Evolutionary conservation across 1,140 invertebrate species (phyloP).

Genomic region (Zaprionus vittiger): DNA sequence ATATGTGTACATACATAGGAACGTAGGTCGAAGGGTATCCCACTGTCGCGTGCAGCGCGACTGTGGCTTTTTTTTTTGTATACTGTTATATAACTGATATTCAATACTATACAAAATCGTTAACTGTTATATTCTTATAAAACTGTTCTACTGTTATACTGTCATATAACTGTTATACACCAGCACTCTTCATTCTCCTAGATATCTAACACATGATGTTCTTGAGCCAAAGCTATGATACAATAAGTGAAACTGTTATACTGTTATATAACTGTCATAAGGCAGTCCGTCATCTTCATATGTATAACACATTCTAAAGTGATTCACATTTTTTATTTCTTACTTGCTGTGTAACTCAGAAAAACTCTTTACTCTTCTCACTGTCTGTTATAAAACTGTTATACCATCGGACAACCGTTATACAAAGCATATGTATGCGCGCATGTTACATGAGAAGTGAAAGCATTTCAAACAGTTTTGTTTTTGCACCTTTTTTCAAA

Average conservation of each 20-base stretch:
- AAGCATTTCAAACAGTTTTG: constrained; percentile 11
- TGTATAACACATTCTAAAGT: too few relatives aligned
- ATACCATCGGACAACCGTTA: constrained; percentile 6
- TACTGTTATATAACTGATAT: not conserved
- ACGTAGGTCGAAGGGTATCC: too few relatives aligned
- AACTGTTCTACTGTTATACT: not conserved
- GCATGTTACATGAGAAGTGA: not conserved
- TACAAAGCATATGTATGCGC: constrained; percentile 15
- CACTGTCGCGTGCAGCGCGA: too few relatives aligned
- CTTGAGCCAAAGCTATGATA: not conserved
- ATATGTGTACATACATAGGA: too few relatives aligned
- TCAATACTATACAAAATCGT: not conserved
- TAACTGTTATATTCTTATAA: not conserved
- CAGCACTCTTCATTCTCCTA: too few relatives aligned
- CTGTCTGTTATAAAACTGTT: constrained; percentile 15
- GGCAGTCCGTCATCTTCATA: too few relatives aligned
- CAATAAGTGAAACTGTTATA: not conserved
- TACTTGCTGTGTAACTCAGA: too few relatives aligned
- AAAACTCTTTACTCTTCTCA: not conserved
- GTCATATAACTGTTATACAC: constrained; percentile 4
- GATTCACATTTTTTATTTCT: too few relatives aligned
- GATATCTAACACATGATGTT: not conserved
- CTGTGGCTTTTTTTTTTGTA: too few relatives aligned
- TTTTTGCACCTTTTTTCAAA: constrained; percentile 15
- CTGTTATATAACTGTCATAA: not conserved